Percentiles rank a stretch among this genome's conserved stretches.
Evolutionary conservation across 2,797 vertebrate genomes (phyloP).

Genomic region (Florisuga fusca): DNA sequence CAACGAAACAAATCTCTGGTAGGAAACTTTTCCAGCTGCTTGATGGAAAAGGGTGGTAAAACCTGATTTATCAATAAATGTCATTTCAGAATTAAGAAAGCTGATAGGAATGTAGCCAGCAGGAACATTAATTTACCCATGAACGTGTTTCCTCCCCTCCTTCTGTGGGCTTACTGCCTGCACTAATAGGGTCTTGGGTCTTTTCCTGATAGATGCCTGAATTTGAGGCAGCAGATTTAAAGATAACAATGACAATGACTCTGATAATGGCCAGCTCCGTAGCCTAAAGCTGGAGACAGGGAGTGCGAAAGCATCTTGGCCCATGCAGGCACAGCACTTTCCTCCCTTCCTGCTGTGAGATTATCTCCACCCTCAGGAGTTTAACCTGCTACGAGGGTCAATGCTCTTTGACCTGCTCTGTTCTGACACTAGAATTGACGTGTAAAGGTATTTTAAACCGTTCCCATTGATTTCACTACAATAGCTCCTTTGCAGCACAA

Average conservation of each 20-base stretch:
- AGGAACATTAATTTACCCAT: conserved; percentile 73
- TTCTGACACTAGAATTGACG: conserved; percentile 60
- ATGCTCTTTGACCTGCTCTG: conserved; percentile 43
- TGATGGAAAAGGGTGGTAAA: conserved; percentile 66
- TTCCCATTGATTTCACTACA: conserved; percentile 29
- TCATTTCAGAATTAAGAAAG: conserved; percentile 77
- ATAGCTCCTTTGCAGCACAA: conserved; percentile 39
- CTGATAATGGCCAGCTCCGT: conserved; percentile 72
- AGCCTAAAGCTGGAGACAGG: conserved; percentile 49
- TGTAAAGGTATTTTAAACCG: conserved; percentile 47
- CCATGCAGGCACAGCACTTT: conserved; percentile 39
- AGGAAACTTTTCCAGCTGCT: conserved; percentile 32
- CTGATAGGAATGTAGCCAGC: conserved; percentile 65
- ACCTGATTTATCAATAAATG: conserved; percentile 75
- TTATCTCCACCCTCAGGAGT: conserved; percentile 68
- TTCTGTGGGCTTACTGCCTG: conserved; percentile 52
- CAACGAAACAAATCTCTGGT: background rate
- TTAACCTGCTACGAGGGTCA: conserved; percentile 55
- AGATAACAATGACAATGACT: conserved; percentile 80
- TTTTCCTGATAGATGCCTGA: conserved; percentile 76
- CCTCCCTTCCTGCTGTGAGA: conserved; percentile 68
- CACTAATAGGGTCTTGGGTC: conserved; percentile 63
- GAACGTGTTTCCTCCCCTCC: conserved; percentile 58
- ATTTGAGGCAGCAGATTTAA: conserved; percentile 71
- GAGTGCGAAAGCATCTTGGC: conserved; percentile 47